Percentiles rank a stretch among this genome's conserved stretches.
These are phyloP conservation scores for Siniperca scherzeri DNA, from an alignment of 2,797 vertebrate genomes.

Conservation along the genomic window DNA sequence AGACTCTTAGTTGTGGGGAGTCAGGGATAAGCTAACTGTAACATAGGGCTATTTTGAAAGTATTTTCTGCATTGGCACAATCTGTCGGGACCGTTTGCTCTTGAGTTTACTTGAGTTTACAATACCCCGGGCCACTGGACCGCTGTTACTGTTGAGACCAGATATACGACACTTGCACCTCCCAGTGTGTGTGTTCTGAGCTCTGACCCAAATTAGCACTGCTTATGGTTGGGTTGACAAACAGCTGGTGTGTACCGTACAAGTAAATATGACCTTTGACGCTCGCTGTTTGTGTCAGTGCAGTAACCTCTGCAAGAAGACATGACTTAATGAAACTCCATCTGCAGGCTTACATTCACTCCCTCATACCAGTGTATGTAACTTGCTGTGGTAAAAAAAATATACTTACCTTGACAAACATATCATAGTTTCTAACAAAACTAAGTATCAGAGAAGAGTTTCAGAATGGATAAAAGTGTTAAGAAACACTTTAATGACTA, in stretches of 20 bases:
- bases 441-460: not conserved
- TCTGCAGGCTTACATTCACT: not conserved
- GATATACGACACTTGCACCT: conserved; percentile 20
- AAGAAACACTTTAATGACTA: not conserved
- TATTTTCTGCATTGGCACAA: conserved; percentile 3
- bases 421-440: too few relatives aligned
- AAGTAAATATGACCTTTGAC: conserved; percentile 65
- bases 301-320: not conserved
- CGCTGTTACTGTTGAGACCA: not conserved
- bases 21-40: not conserved
- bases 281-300: not conserved
- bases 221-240: conserved; percentile 22
- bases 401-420: conserved; percentile 3
- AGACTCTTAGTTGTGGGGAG: not conserved
- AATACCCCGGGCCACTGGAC: not conserved
- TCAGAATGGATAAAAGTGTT: not conserved
- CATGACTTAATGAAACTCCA: not conserved
- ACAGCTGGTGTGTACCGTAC: conserved; percentile 41
- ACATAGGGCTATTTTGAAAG: not conserved
- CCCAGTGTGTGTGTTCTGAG: conserved; percentile 17
- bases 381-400: not conserved
- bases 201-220: conserved; percentile 44
- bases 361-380: not conserved
- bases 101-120: not conserved
- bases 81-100: not conserved